Evolutionary conservation across 2,888 invertebrate genomes (phyloP), one percentile per base, ranked within the genome.

Genomic region (Ophion ventricosus): DNA sequence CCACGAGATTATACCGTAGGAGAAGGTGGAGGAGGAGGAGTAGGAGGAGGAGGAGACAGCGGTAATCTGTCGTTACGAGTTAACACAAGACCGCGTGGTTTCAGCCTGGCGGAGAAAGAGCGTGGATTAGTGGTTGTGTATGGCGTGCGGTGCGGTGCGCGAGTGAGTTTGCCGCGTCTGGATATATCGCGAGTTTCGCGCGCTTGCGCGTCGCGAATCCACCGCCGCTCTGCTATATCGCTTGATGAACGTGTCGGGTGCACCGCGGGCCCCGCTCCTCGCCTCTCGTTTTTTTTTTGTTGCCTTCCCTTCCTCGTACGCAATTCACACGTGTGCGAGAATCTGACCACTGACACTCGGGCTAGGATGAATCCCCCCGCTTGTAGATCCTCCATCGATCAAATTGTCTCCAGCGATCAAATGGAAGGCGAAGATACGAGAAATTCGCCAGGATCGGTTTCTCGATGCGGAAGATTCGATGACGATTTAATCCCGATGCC

Each of bases 141-240:
- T 92, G 90, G 91, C 92, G 91, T 92, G 93, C 93, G 90, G 92
- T 92, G 91, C 92, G 92, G 91, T 91, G 92, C 92, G 92, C 93
- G 93, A 93, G 92, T 93, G 92, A 92, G 91, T 91, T 92, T 90
- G 88, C 90, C 91, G 91, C 92, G 90, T 90, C 91, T 89, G 88
- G 91, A 89, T 90, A 90, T 91, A 90, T 91, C 92, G 92, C 91
- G 91, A 88, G 89, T 89, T 88, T 90, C 88, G 89, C 90, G 91
- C 93, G 93, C 92, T 89, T 92, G 92, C 92, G 92, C 87, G 87
- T 85, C 84, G 69, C 85, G 76, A 70, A 78, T 72, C 82, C 84
- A 83, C 85, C 82, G 85, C 82, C 82, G 77, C 70, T 43, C 59
- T 35, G 43, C 77, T 67, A 5, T 57, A 77, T 73, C 66, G 61